These are phyloP conservation scores for Hippasteria phrygiana DNA, from an alignment of 53 echinoderm and acorn worm species.

Conservation along the genomic window DNA sequence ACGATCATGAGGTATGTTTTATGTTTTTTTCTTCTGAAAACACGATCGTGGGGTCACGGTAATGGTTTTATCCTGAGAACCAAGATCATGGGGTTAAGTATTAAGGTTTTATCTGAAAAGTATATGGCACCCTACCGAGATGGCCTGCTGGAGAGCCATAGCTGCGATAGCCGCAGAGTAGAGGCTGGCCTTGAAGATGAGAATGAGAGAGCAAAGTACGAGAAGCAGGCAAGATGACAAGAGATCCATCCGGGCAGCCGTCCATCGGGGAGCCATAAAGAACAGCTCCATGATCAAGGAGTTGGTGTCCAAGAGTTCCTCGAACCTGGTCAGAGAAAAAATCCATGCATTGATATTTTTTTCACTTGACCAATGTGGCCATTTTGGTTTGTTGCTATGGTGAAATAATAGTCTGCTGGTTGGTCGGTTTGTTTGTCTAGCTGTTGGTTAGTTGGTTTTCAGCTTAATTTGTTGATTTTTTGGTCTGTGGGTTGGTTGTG, in stretches of 20 bases:
- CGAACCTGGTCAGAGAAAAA: constrained; percentile 70
- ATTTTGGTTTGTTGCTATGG: no score
- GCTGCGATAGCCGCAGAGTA: constrained; percentile 78
- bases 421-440: no score
- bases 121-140: constrained; percentile 20
- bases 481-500: no score
- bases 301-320: constrained; percentile 77
- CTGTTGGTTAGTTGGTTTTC: no score
- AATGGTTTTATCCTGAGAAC: no score
- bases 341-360: no score
- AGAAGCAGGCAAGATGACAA: constrained; percentile 57
- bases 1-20: background rate
- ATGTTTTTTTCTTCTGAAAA: no score
- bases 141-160: constrained; percentile 73
- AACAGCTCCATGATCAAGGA: constrained; percentile 78
- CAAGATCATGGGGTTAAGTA: background rate
- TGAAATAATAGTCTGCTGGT: no score
- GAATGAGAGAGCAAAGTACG: constrained; percentile 48
- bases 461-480: no score
- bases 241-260: constrained; percentile 82
- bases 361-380: no score
- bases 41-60: no score
- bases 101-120: background rate
- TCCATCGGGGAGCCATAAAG: constrained; percentile 81
- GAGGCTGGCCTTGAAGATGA: constrained; percentile 64